Evolutionary conservation across 1,140 invertebrate species (phyloP).

Genomic region (Meloidogyne floridensis): DNA sequence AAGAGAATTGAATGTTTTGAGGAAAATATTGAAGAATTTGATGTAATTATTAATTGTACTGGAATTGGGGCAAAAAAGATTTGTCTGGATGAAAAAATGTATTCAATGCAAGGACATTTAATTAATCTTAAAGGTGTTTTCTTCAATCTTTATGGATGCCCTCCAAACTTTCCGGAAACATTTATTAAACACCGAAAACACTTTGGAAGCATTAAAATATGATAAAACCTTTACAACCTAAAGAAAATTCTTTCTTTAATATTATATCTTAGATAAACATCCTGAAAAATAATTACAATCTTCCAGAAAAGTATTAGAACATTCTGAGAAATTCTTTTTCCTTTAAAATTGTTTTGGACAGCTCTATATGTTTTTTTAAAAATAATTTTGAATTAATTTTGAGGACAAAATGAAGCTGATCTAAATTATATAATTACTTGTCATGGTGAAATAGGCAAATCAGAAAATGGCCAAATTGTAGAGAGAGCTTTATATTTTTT

Average conservation of each 20-base stretch:
- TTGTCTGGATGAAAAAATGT: slow-evolving; percentile 12
- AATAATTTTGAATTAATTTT: not conserved
- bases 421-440: slow-evolving; percentile 3
- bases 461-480: not conserved
- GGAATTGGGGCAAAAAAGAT: slow-evolving; percentile 14
- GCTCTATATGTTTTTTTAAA: no score
- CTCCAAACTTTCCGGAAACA: not conserved
- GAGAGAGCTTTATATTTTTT: not conserved
- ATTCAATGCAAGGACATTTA: slow-evolving; percentile 2
- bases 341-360: no score
- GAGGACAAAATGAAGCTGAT: not conserved
- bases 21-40: not conserved
- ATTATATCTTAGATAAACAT: no score
- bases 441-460: not conserved
- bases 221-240: no score
- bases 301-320: not conserved
- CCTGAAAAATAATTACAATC: not conserved
- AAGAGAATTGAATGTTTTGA: not conserved
- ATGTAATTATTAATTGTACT: slow-evolving; percentile 12
- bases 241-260: no score
- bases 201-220: no score
- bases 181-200: no score
- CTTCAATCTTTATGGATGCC: not conserved
- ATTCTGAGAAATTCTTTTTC: no score
- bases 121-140: slow-evolving; percentile 13